Evolutionary conservation across 2,113 vertebrate genomes (phyloP), one percentile per base, ranked within the genome.

Genomic region (Coreoperca whiteheadi): DNA sequence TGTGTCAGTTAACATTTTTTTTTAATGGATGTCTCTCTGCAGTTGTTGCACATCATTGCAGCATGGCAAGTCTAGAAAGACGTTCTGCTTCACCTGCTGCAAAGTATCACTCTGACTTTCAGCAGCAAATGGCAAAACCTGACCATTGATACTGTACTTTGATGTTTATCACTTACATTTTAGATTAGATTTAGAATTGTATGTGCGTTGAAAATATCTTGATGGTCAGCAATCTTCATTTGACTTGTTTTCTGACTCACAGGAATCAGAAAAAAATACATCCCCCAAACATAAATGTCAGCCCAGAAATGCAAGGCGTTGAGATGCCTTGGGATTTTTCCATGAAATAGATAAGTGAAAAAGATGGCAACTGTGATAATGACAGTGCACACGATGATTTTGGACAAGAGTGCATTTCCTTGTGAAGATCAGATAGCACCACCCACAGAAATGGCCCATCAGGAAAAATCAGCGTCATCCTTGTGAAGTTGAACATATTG

Each of bases 361-460:
- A 61, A 72, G 56, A 77, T 72, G 75, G 25, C 16, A 30, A 63
- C 39, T 23, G 14, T 34, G 66, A 87, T 77, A 72, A 54, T 23
- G 25, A 48, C 41, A 32, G 41, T 53, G 8, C 61, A 63, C 34
- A 48, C 0, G 5, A 63, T 63, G 66, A 73, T 79, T 48, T 53
- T 76, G 59, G 65, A 67, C 53, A 66, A 75, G 66, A 46, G 53
- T 66, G 32, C 46, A 57, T 76, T 68, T 85, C 25, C 48, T 37
- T 65, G 34, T 66, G n/a, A 72, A 50, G 59, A 76, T 83, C 54
- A 61, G 67, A 74, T 78, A 79, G 20, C 46, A 20, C 2, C 14
- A 10, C 8, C 25, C 51, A 46, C 10, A 56, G 32, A 61, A 54
- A 50, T 41, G n/a, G 39, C 0, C 71, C 11, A 18, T 64, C 57